Percentiles rank a stretch among this genome's conserved stretches.
Evolutionary conservation across 2,113 vertebrate species (phyloP).

Genomic region (Hystrix cristata): DNA sequence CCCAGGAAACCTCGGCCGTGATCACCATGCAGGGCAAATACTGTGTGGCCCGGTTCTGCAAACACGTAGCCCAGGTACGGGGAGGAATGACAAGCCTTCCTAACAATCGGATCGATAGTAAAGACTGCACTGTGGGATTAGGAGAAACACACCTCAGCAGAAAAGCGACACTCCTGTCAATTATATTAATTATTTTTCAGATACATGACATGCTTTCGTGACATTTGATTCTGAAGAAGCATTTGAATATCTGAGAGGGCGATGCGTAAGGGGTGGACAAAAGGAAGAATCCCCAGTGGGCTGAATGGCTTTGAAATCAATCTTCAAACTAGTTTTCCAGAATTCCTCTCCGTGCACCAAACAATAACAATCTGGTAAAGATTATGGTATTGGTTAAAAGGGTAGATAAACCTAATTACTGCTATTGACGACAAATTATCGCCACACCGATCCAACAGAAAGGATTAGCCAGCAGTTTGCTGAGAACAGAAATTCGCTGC

Average conservation of each 20-base stretch:
- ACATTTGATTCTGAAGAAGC: constrained; percentile 50
- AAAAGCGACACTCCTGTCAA: constrained; percentile 75
- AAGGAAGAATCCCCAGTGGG: not conserved
- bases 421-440: constrained; percentile 76
- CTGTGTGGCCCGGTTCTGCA: not conserved
- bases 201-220: constrained; percentile 71
- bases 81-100: constrained; percentile 57
- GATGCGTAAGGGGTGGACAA: not conserved
- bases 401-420: constrained; percentile 77
- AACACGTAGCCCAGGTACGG: constrained; percentile 42
- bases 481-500: constrained; percentile 60
- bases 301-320: constrained; percentile 31
- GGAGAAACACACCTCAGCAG: constrained; percentile 75
- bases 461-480: constrained; percentile 65
- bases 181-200: constrained; percentile 73
- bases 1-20: not conserved
- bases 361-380: constrained; percentile 69
- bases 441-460: constrained; percentile 47
- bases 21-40: not conserved
- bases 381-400: constrained; percentile 75
- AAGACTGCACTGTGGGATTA: constrained; percentile 75
- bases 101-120: constrained; percentile 78
- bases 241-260: constrained; percentile 71
- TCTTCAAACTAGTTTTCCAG: constrained; percentile 60
- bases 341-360: constrained; percentile 54